A percentile compares a stretch with the other conserved stretches of the same genome.
phyloP scores from a whole-genome alignment of 2,888 invertebrate species.

The Dicranocentrus wangi region DNA sequence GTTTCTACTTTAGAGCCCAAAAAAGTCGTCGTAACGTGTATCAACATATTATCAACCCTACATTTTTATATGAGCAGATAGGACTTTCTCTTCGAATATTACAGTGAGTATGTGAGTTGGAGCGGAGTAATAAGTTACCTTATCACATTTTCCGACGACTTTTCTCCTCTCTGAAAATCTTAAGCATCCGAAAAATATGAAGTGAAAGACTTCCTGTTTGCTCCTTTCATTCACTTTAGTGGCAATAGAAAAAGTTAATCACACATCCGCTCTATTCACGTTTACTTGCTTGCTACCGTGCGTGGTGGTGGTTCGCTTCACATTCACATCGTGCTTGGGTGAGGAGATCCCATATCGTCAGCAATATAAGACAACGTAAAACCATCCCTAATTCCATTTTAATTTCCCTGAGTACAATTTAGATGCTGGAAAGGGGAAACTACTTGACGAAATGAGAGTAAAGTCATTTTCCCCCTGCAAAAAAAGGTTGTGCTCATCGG shows the following conservation, averaged over 20 bases:
- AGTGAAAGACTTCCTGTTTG: constrained; percentile 41
- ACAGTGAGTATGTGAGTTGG: neutral
- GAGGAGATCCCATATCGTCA: too few species aligned
- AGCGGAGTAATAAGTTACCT: constrained; percentile 5
- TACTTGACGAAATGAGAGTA: neutral
- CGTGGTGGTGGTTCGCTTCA: neutral
- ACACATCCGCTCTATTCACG: constrained; percentile 25
- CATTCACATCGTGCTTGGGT: too few species aligned
- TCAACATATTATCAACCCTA: too few species aligned
- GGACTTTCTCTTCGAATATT: too few species aligned
- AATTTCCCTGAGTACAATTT: constrained; percentile 46
- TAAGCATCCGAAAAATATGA: neutral
- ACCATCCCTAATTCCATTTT: constrained; percentile 45
- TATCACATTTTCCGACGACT: constrained; percentile 34
- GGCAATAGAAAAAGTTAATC: constrained; percentile 42
- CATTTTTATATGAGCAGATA: too few species aligned
- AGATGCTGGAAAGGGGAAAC: neutral
- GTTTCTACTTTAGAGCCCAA: constrained; percentile 28
- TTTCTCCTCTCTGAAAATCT: neutral
- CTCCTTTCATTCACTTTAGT: neutral
- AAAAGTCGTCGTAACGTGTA: too few species aligned
- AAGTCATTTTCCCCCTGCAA: too few species aligned
- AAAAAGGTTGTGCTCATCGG: too few species aligned
- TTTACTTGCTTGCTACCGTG: too few species aligned
- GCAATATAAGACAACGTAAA: constrained; percentile 22